Evolutionary conservation across 2,797 vertebrate species (phyloP).

Genomic region (Cuniculus paca): DNA sequence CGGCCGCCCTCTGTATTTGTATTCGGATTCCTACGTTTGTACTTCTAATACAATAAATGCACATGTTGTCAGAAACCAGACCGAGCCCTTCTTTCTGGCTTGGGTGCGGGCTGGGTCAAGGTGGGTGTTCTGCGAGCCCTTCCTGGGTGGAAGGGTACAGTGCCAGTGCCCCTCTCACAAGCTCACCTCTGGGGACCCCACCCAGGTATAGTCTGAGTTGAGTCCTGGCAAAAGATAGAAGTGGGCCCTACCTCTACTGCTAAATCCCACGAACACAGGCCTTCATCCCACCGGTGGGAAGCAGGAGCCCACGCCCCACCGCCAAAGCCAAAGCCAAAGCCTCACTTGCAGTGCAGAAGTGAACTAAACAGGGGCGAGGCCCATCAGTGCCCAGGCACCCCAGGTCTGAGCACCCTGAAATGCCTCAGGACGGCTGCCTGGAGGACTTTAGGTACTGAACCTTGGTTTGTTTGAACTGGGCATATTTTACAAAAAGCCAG

Average conservation of each 20-base stretch:
- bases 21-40: conserved; percentile 90
- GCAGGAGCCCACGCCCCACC: neutral
- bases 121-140: neutral
- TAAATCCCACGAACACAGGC: neutral
- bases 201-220: neutral
- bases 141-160: conserved; percentile 31
- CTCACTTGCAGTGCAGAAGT: neutral
- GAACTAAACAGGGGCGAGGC: too few relatives aligned
- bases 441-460: neutral
- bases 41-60: conserved; percentile 90
- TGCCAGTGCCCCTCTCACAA: neutral
- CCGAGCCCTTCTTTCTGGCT: conserved; percentile 55
- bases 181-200: neutral
- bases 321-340: too few relatives aligned
- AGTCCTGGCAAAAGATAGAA: neutral
- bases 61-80: conserved; percentile 87
- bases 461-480: neutral
- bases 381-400: fast-evolving
- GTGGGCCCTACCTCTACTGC: neutral
- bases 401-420: fast-evolving
- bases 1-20: conserved; percentile 88
- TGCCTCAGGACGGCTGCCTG: too few relatives aligned
- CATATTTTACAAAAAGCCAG: neutral
- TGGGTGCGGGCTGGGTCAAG: neutral
- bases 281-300: fast-evolving